These are phyloP conservation scores for Pipistrellus pygmaeus DNA, from an alignment of 2,797 vertebrate genomes.

Conservation along the genomic window DNA sequence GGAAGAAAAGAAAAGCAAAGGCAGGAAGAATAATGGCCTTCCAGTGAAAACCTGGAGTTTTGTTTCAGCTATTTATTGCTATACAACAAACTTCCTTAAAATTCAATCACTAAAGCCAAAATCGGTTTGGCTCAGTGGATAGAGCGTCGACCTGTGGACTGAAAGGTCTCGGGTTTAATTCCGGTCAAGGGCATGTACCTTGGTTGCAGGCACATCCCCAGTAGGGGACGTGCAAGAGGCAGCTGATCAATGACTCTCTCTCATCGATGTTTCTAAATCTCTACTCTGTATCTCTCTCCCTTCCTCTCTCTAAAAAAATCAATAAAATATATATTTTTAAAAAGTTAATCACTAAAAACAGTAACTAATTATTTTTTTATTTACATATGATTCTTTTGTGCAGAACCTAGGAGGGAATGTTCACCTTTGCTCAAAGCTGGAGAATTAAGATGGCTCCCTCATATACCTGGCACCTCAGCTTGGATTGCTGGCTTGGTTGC, in stretches of 20 bases:
- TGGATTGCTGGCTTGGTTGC: not conserved
- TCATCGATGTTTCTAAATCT: too few species aligned
- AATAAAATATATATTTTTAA: not conserved
- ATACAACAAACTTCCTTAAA: not conserved
- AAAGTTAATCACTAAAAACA: not conserved
- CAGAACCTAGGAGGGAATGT: not conserved
- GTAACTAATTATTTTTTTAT: not conserved
- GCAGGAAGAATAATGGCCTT: not conserved
- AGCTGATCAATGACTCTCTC: too few species aligned
- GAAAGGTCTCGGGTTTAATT: too few species aligned
- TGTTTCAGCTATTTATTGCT: conserved; percentile 1
- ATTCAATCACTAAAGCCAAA: not conserved
- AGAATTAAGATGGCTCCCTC: not conserved
- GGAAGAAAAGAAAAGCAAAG: not conserved
- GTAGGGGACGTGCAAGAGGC: too few species aligned
- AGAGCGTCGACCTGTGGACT: too few species aligned
- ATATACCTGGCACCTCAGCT: not conserved
- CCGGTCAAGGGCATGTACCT: too few species aligned
- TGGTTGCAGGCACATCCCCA: too few species aligned
- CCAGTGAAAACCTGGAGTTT: not conserved
- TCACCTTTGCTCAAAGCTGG: not conserved
- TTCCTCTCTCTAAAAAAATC: too few species aligned
- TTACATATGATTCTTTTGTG: not conserved
- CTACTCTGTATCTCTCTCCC: too few species aligned
- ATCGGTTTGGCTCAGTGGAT: too few species aligned